Base-by-base conservation (phyloP, 1,140 invertebrate species). In the Odontomachus brunneus region DNA sequence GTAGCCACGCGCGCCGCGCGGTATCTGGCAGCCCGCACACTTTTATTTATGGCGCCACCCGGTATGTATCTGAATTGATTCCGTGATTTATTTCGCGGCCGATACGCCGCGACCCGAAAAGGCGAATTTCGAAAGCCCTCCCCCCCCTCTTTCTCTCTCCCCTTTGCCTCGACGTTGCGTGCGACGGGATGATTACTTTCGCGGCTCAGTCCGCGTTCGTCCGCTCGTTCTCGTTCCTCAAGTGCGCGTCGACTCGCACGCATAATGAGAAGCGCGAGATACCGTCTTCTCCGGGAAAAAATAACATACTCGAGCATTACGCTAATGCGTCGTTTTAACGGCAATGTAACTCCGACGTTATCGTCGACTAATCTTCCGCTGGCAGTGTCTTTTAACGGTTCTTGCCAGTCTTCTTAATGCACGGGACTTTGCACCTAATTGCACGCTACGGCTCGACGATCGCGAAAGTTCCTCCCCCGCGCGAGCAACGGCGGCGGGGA, bases 11-110 rank as follows among this genome's bases (percentile, higher is more conserved):
- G 67, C 51, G 71, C 81, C 80, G 84, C 67, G 83, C 87, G 63
- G 88, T 88, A 88, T 88, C 87, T 69, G 66, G 62, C 38, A 44
- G 26, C 48, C 71, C 44, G 74, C 62, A 80, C 75, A 80, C 75
- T 92, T 92, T 91, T 93, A 92, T 92, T 93, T 92, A 92, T 89
- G 86, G 85, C 78, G 26, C 69, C 74, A 71, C 81, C 73, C 82
- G 59, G 65, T 72, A 67, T 83, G 69, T 82, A 85, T 84, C 82
- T 51, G 88, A 90, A 89, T 91, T 87, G 90, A 92, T 90, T 88
- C 85, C 83, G 75, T 91, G 89, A 92, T 93, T 92, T 91, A 91
- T 92, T 91, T 83, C 69, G 29, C 57, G 80, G 73, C 60, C 82
- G 84, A 86, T 83, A 74, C 72, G 89, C 84, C 14, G 81, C 53